phyloP scores from a whole-genome alignment of 2,797 vertebrate genomes.

The Sandelia bainsii region DNA sequence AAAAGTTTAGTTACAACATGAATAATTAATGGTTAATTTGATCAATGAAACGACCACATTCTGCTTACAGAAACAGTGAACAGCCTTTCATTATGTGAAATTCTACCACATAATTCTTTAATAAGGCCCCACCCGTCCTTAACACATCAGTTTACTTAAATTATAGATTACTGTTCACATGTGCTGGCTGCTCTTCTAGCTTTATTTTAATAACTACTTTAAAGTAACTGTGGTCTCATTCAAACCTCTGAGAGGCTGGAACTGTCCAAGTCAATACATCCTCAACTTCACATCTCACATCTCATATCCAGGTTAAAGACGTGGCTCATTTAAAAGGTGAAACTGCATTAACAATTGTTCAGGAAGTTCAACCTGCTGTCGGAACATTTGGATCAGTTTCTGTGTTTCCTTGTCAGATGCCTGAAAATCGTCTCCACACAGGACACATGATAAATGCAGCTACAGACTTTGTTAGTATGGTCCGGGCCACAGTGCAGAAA shows the following conservation, averaged over 20 bases:
- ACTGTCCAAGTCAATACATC: conserved; percentile 14
- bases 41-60: conserved; percentile 16
- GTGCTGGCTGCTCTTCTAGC: conserved; percentile 49
- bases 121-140: conserved; percentile 54
- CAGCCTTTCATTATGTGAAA: conserved; percentile 62
- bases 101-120: conserved; percentile 56
- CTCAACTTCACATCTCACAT: background rate
- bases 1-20: background rate
- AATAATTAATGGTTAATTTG: conserved; percentile 3
- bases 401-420: background rate
- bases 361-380: background rate
- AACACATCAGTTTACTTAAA: conserved; percentile 60
- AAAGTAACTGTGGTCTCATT: conserved; percentile 36
- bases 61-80: conserved; percentile 21
- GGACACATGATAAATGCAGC: background rate
- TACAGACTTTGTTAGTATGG: background rate
- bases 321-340: background rate
- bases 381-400: background rate
- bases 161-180: conserved; percentile 64
- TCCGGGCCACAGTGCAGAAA: conserved; percentile 1
- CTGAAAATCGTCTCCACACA: background rate
- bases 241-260: conserved; percentile 28
- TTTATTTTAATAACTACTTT: conserved; percentile 63
- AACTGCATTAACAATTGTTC: background rate
- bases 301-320: background rate